phyloP scores from a whole-genome alignment of 2,797 vertebrate genomes.

The Heliangelus exortis region DNA sequence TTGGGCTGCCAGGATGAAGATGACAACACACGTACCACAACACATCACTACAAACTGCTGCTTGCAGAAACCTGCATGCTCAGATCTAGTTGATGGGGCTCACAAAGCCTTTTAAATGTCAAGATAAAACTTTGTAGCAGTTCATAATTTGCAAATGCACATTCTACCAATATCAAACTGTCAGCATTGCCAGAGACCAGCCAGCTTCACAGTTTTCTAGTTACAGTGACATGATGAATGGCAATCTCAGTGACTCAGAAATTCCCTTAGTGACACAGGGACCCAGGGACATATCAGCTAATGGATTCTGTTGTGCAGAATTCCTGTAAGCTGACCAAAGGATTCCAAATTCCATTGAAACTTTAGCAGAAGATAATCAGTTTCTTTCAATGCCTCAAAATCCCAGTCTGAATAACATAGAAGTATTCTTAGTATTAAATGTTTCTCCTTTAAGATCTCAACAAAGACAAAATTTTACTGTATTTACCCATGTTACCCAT shows the following conservation, averaged over 20 bases:
- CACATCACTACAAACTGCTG: neutral
- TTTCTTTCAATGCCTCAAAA: neutral
- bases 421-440: neutral
- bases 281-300: neutral
- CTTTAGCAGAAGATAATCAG: neutral
- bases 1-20: neutral
- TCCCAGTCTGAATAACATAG: neutral
- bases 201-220: neutral
- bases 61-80: neutral
- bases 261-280: neutral
- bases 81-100: neutral
- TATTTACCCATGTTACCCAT: neutral
- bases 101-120: neutral
- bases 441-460: neutral
- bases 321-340: neutral
- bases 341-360: neutral
- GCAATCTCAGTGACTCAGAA: neutral
- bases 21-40: neutral
- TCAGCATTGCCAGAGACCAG: neutral
- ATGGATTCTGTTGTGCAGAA: neutral
- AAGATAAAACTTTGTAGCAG: neutral
- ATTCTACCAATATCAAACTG: neutral
- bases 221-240: neutral
- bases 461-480: neutral
- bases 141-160: neutral